These are phyloP conservation scores for Pionites leucogaster DNA, from an alignment of 2,113 vertebrate genomes.

Conservation along the genomic window DNA sequence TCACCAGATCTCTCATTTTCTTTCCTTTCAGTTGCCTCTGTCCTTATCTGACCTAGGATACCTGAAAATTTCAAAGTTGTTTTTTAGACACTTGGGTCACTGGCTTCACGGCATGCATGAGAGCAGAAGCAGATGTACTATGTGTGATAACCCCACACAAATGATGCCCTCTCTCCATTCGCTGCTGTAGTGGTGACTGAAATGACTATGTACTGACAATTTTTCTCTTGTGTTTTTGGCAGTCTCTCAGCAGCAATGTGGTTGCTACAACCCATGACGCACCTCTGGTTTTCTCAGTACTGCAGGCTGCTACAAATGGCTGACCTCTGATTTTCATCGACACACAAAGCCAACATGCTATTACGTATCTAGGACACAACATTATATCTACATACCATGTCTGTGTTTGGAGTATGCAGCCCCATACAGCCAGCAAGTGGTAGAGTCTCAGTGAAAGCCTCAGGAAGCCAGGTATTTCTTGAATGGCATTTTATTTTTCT, in stretches of 20 bases:
- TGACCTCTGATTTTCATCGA: neutral
- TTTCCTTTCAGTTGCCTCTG: neutral
- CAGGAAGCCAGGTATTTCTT: neutral
- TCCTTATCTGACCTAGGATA: neutral
- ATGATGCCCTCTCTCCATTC: neutral
- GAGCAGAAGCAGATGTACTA: neutral
- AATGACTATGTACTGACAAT: neutral
- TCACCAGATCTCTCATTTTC: neutral
- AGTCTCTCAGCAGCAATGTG: neutral
- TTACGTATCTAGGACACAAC: rapidly evolving
- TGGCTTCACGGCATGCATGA: neutral
- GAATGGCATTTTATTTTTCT: neutral
- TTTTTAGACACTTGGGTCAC: neutral
- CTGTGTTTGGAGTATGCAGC: neutral
- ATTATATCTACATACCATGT: neutral
- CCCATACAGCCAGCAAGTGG: neutral
- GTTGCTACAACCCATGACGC: neutral
- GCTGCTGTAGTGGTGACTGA: neutral
- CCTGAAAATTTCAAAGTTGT: neutral
- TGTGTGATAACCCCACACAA: neutral
- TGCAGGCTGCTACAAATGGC: neutral
- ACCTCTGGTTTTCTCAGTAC: neutral
- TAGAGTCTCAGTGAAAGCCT: neutral
- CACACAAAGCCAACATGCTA: neutral
- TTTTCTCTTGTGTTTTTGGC: neutral